phyloP scores from a whole-genome alignment of 2,797 vertebrate genomes.

The Characodon lateralis region DNA sequence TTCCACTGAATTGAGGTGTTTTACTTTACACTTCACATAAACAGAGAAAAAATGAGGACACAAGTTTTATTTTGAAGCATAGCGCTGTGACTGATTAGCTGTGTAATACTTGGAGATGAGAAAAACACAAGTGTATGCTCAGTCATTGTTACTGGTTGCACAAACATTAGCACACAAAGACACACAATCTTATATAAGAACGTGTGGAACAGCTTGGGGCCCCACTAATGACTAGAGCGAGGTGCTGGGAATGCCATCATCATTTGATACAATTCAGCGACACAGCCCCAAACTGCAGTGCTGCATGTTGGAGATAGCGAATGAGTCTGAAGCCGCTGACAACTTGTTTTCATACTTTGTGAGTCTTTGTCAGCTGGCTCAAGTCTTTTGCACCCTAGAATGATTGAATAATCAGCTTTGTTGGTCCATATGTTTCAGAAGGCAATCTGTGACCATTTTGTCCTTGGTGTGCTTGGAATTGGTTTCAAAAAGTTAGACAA shows the following conservation, averaged over 20 bases:
- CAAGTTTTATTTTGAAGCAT: conserved; percentile 23
- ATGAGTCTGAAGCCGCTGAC: conserved; percentile 49
- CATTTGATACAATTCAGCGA: conserved; percentile 60
- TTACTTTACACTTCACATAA: conserved; percentile 9
- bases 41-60: conserved; percentile 19
- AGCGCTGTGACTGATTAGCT: conserved; percentile 58
- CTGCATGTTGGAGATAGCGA: conserved; percentile 59
- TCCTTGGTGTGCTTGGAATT: conserved; percentile 28
- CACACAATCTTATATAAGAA: conserved; percentile 58
- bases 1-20: not conserved
- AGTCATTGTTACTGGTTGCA: conserved; percentile 48
- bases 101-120: conserved; percentile 61
- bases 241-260: conserved; percentile 51
- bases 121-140: conserved; percentile 56
- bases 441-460: conserved; percentile 32
- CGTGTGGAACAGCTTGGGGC: conserved; percentile 59
- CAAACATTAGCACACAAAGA: conserved; percentile 39
- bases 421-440: conserved; percentile 49
- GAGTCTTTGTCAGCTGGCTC: conserved; percentile 50
- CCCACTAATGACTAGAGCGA: conserved; percentile 66
- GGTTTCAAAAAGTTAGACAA: conserved; percentile 29
- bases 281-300: conserved; percentile 58
- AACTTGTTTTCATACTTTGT: conserved; percentile 60
- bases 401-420: conserved; percentile 62
- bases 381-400: conserved; percentile 31